Conservation (phyloP, 2,888 invertebrate species). For the Orchesellides sinensis region DNA sequence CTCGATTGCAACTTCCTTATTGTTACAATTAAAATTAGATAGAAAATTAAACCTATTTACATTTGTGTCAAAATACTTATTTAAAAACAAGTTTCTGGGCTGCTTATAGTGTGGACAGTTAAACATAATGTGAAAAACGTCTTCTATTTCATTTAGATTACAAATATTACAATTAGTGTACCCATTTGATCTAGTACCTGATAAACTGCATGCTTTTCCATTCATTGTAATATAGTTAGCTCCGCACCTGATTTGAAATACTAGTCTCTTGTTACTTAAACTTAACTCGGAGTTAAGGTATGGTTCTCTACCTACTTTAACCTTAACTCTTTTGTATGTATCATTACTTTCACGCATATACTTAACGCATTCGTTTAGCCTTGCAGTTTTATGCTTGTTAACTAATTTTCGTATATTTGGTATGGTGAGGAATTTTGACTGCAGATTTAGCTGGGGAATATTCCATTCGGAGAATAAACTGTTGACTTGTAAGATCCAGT, state of each 20-base stretch:
- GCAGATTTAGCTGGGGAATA: neutral
- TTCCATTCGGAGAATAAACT: neutral
- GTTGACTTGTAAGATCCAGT: conserved; percentile 1
- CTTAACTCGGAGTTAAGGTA: neutral
- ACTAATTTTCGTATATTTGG: neutral
- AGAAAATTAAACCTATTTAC: too few species aligned
- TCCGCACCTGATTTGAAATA: conserved; percentile 10
- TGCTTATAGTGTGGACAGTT: conserved; percentile 1
- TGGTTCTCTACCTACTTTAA: neutral
- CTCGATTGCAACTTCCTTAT: neutral
- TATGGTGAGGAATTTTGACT: neutral
- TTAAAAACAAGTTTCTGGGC: neutral
- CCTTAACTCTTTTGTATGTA: neutral
- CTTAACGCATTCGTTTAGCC: neutral
- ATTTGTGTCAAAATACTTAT: too few species aligned
- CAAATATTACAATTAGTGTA: conserved; percentile 9
- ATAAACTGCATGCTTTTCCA: neutral
- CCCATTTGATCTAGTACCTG: neutral
- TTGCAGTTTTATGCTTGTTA: neutral
- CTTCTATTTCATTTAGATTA: neutral
- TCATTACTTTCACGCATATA: neutral
- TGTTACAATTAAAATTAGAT: neutral
- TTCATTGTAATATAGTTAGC: neutral
- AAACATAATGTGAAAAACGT: conserved; percentile 11
- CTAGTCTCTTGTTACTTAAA: neutral